Evolutionary conservation across 2,797 vertebrate genomes (phyloP), one percentile per base, ranked within the genome.

Genomic region (Oreochromis mossambicus): DNA sequence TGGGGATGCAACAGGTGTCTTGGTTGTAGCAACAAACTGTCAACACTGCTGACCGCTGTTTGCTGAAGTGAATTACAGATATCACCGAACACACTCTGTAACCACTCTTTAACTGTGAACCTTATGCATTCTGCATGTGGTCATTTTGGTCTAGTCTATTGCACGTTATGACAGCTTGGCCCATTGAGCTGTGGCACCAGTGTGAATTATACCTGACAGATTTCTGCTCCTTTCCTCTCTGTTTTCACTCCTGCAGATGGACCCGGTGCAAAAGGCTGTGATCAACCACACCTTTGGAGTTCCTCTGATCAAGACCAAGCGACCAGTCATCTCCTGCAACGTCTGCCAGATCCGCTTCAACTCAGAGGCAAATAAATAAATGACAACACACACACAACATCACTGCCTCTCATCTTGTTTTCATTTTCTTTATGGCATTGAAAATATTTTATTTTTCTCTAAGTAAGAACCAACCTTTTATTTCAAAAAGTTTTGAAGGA

Each of bases 261-360:
- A 98, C 91, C 97, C 97, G 14, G 97, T 98, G 84, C 97, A 98
- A 95, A 98, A 98, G 94, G 97, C 97, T 6, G 97, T 98, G 92
- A 96, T 98, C 84, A 97, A 97, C 94, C 97, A 98, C 94, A 98
- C 97, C 75, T 98, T 98, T 81, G 97, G 98, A 83, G 96, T 97
- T 81, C 97, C 97, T 68, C 91, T 98, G 89, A 90, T 97, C 86
- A 98, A 97, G 94, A 97, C 97, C 87, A 98, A 98, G 94, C 91
- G 97, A 54, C 97, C 97, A 8, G 92, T 98, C 91, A 98, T 98
- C 94, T 98, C 97, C 94, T 98, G 98, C 92, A 98, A 98, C 8
- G 97, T 98, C 94, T 98, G 98, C 95, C 98, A 98, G 96, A 98
- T 98, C 89, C 97, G 97, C 84, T 98, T 98, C 96, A 98, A 98